These are phyloP conservation scores for Cherax quadricarinatus DNA, from an alignment of 1,140 invertebrate species.

Conservation along the genomic window DNA sequence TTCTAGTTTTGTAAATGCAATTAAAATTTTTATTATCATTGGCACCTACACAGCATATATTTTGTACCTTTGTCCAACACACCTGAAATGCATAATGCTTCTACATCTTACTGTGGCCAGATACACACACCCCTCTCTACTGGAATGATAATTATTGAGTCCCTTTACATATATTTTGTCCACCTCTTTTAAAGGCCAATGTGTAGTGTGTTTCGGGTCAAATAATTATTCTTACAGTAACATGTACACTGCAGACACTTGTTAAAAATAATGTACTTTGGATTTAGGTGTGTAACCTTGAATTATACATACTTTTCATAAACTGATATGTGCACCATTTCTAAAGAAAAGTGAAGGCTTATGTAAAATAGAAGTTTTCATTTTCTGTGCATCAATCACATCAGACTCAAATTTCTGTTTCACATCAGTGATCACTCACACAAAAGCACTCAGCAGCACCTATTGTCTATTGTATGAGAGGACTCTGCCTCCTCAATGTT, in stretches of 20 bases:
- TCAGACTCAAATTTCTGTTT: conserved; percentile 30
- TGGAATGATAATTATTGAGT: conserved; percentile 37
- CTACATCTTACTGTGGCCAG: conserved; percentile 8
- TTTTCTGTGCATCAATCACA: conserved; percentile 28
- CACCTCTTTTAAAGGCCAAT: conserved; percentile 31
- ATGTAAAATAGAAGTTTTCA: conserved; percentile 46
- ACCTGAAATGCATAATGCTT: neutral
- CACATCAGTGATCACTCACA: conserved; percentile 47
- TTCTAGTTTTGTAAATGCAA: conserved; percentile 32
- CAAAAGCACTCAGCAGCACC: conserved; percentile 61
- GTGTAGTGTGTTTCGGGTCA: conserved; percentile 35
- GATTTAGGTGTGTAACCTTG: conserved; percentile 11
- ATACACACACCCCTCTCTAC: conserved; percentile 20
- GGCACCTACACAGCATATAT: conserved; percentile 40
- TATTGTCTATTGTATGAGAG: conserved; percentile 38
- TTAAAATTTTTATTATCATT: conserved; percentile 30
- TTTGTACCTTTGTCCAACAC: conserved; percentile 46
- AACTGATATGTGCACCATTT: conserved; percentile 60
- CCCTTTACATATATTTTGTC: conserved; percentile 27
- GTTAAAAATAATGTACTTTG: neutral
- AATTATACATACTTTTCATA: conserved; percentile 22
- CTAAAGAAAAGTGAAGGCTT: conserved; percentile 50
- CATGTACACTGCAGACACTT: conserved; percentile 23
- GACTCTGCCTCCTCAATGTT: conserved; percentile 8
- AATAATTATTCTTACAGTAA: conserved; percentile 11